Percentiles rank a stretch among this genome's conserved stretches.
These are phyloP conservation scores for Napeogenes sylphis DNA, from an alignment of 2,888 invertebrate genomes.

Conservation along the genomic window DNA sequence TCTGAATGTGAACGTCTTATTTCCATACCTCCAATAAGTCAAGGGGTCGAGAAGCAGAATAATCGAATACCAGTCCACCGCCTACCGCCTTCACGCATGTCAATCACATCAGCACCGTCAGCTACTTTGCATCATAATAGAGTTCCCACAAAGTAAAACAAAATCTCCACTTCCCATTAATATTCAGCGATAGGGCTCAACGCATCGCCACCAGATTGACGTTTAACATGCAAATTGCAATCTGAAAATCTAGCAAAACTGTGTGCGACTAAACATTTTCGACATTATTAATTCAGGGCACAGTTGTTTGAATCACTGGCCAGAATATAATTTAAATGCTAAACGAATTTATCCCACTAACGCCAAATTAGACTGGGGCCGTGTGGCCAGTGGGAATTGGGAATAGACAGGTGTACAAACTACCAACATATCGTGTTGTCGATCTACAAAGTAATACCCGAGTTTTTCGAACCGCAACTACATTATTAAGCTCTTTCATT, in stretches of 20 bases:
- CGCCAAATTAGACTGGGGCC: slow-evolving; percentile 61
- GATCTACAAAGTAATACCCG: slow-evolving; percentile 4
- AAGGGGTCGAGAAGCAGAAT: slow-evolving; percentile 1
- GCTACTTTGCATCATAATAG: slow-evolving; percentile 76
- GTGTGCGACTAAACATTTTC: slow-evolving; percentile 73
- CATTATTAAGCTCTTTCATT: not conserved
- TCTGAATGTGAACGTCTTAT: not conserved
- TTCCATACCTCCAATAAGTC: slow-evolving; percentile 1
- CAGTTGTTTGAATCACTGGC: slow-evolving; percentile 70
- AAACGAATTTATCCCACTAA: slow-evolving; percentile 71
- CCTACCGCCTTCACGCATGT: slow-evolving; percentile 33
- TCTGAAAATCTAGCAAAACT: slow-evolving; percentile 74
- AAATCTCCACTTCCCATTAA: slow-evolving; percentile 73
- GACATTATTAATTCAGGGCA: slow-evolving; percentile 70
- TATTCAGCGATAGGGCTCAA: slow-evolving; percentile 75
- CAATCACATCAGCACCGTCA: slow-evolving; percentile 41
- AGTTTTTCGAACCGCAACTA: slow-evolving; percentile 2
- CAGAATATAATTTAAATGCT: slow-evolving; percentile 75
- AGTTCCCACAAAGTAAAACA: slow-evolving; percentile 75
- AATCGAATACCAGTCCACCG: slow-evolving; percentile 21
- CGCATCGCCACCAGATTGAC: slow-evolving; percentile 72
- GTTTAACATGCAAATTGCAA: slow-evolving; percentile 78
- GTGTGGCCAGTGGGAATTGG: slow-evolving; percentile 52
- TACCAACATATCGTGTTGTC: slow-evolving; percentile 22
- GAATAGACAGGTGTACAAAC: slow-evolving; percentile 53